A percentile compares a stretch with the other conserved stretches of the same genome.
Conservation (phyloP, 1,140 invertebrate species). For the Bacillus rossius region DNA sequence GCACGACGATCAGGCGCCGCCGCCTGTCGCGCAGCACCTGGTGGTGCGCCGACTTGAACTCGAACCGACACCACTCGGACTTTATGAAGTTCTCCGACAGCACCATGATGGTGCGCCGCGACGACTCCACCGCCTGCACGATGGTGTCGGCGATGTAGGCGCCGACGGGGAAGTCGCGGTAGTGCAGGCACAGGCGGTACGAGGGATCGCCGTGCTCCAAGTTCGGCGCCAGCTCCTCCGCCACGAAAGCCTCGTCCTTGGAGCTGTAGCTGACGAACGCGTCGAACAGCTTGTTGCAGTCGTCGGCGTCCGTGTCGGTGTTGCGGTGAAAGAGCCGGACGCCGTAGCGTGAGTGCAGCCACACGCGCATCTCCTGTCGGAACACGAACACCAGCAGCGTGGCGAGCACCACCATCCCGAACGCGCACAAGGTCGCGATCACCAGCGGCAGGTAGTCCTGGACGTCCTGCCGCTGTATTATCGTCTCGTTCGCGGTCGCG, state of each 20-base stretch:
- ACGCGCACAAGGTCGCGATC: constrained; percentile 64
- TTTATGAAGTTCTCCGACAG: constrained; percentile 89
- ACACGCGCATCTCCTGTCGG: constrained; percentile 74
- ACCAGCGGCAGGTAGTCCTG: constrained; percentile 73
- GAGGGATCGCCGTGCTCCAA: constrained; percentile 58
- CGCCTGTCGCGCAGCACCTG: constrained; percentile 77
- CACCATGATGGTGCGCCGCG: constrained; percentile 83
- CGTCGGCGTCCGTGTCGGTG: constrained; percentile 65
- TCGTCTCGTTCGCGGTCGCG: constrained; percentile 22
- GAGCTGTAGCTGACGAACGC: constrained; percentile 88
- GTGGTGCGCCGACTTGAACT: constrained; percentile 88
- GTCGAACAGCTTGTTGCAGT: constrained; percentile 81
- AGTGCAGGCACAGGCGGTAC: constrained; percentile 79
- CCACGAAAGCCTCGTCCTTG: constrained; percentile 84
- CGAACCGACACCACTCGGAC: constrained; percentile 90
- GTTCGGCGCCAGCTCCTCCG: constrained; percentile 74
- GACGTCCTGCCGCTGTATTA: constrained; percentile 52
- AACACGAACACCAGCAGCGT: constrained; percentile 57
- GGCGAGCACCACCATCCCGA: constrained; percentile 43
- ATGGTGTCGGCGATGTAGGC: constrained; percentile 84
- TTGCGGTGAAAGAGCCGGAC: constrained; percentile 77
- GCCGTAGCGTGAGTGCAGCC: constrained; percentile 83
- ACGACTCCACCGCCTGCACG: constrained; percentile 84
- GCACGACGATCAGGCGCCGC: constrained; percentile 76
- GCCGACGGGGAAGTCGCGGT: constrained; percentile 77